Conservation (phyloP, 2,797 vertebrate species). For the Chiroxiphia lanceolata region DNA sequence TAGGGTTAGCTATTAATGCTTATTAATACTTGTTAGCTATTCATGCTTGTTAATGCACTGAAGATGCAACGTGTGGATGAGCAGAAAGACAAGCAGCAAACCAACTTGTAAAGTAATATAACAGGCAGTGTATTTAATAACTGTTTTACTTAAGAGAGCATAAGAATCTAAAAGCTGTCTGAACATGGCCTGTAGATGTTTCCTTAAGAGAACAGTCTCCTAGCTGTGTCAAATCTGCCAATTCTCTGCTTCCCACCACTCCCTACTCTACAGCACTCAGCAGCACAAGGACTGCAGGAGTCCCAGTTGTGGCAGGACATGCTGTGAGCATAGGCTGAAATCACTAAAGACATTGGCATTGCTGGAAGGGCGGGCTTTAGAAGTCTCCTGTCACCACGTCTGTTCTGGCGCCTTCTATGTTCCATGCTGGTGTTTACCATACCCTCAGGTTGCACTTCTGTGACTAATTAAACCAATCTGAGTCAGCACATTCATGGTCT, state of each 20-base stretch:
- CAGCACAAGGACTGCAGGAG: accelerated
- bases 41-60: background rate
- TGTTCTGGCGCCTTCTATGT: background rate
- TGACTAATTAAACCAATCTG: background rate
- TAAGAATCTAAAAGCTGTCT: background rate
- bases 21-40: background rate
- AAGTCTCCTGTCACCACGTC: background rate
- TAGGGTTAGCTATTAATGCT: background rate
- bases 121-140: background rate
- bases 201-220: background rate
- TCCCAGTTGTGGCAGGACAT: background rate
- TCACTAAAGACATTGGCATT: background rate
- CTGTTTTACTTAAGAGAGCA: background rate
- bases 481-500: background rate
- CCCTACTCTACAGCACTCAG: background rate
- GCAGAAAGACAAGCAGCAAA: background rate
- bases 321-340: background rate
- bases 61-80: background rate
- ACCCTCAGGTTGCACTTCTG: background rate
- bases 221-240: background rate
- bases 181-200: background rate
- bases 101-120: background rate
- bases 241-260: background rate
- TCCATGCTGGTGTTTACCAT: background rate
- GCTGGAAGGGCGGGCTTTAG: background rate